Evolutionary conservation across 2,113 vertebrate genomes (phyloP).

Genomic region (Salminus brasiliensis): DNA sequence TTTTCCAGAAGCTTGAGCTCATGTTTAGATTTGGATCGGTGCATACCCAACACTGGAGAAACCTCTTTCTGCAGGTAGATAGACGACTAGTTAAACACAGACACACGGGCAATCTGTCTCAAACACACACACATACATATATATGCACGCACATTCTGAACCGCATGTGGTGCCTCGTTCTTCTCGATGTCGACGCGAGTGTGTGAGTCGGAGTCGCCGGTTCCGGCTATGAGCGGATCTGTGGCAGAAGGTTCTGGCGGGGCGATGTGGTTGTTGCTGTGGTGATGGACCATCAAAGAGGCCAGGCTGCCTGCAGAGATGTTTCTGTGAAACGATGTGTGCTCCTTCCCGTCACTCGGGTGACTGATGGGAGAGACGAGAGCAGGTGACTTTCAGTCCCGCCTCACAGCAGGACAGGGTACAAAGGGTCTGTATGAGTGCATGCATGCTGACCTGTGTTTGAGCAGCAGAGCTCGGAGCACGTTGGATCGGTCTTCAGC

Average conservation of each 20-base stretch:
- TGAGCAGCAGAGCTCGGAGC: conserved; percentile 77
- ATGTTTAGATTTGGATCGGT: conserved; percentile 93
- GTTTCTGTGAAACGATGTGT: conserved; percentile 90
- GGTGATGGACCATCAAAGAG: conserved; percentile 87
- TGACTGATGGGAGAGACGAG: conserved; percentile 76
- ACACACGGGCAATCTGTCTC: neutral
- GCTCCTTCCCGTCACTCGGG: conserved; percentile 94
- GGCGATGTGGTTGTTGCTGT: conserved; percentile 77
- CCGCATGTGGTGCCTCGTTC: conserved; percentile 72
- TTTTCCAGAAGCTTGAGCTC: conserved; percentile 97
- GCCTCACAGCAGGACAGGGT: neutral
- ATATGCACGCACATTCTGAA: neutral
- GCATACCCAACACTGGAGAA: conserved; percentile 72
- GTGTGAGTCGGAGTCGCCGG: conserved; percentile 70
- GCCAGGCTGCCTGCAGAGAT: conserved; percentile 92
- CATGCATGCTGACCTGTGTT: conserved; percentile 47
- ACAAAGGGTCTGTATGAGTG: neutral
- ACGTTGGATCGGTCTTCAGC: conserved; percentile 94
- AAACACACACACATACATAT: neutral
- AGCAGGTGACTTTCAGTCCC: conserved; percentile 25
- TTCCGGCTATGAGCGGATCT: conserved; percentile 85
- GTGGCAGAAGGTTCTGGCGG: conserved; percentile 85
- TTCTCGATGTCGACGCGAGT: conserved; percentile 80
- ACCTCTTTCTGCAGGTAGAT: conserved; percentile 66
- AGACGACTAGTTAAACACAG: neutral